These are phyloP conservation scores for Labeo rohita DNA, from an alignment of 2,113 vertebrate genomes.

Conservation along the genomic window DNA sequence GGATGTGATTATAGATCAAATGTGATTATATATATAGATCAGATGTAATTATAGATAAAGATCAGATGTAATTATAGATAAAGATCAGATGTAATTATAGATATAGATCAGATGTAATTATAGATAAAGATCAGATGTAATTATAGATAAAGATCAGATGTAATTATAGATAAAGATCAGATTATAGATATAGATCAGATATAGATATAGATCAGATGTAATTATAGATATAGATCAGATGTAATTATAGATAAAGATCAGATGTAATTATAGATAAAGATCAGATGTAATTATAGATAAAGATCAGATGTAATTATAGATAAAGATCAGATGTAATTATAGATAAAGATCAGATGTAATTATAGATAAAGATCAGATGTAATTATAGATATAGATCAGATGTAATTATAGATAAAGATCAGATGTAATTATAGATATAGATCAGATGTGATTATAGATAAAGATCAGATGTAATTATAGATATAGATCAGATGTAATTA, in stretches of 20 bases:
- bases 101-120: not conserved
- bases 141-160: not conserved
- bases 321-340: not conserved
- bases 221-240: not conserved
- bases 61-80: not conserved
- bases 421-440: not conserved
- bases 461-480: not conserved
- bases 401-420: not conserved
- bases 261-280: not conserved
- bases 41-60: not conserved
- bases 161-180: not conserved
- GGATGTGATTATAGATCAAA: not conserved
- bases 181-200: not conserved
- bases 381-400: not conserved
- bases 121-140: not conserved
- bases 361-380: not conserved
- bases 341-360: not conserved
- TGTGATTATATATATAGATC: not conserved
- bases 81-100: not conserved
- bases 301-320: not conserved
- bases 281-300: not conserved
- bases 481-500: no score
- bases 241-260: not conserved
- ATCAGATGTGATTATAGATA: not conserved
- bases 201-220: not conserved